These are phyloP conservation scores for Dinocampus coccinellae DNA, from an alignment of 2,888 invertebrate genomes.

Conservation along the genomic window DNA sequence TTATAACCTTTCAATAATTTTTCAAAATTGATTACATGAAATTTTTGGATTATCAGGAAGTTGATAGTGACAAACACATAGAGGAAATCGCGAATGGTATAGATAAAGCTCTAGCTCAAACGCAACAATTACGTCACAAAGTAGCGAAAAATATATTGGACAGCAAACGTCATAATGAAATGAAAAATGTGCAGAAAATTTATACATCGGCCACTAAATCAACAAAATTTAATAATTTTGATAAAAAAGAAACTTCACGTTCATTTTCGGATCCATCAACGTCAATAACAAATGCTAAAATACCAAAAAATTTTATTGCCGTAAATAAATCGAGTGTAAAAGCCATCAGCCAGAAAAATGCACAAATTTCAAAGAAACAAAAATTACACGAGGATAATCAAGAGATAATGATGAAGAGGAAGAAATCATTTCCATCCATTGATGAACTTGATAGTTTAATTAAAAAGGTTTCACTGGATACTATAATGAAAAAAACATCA, in stretches of 20 bases:
- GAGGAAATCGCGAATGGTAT: constrained; percentile 60
- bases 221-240: neutral
- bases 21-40: constrained; percentile 14
- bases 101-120: constrained; percentile 54
- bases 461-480: constrained; percentile 48
- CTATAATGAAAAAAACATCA: constrained; percentile 37
- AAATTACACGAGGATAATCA: neutral
- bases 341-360: constrained; percentile 18
- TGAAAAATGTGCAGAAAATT: constrained; percentile 45
- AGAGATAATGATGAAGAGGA: neutral
- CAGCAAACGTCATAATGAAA: constrained; percentile 44
- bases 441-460: constrained; percentile 54
- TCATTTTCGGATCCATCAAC: constrained; percentile 29
- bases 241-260: neutral
- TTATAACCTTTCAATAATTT: neutral
- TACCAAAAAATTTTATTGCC: constrained; percentile 43
- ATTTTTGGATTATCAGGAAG: constrained; percentile 32
- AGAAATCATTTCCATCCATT: constrained; percentile 44
- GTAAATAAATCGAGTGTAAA: constrained; percentile 42
- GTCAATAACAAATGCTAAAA: constrained; percentile 17
- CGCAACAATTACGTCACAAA: constrained; percentile 60
- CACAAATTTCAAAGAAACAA: constrained; percentile 17
- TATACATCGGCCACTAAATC: constrained; percentile 36
- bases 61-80: constrained; percentile 43
- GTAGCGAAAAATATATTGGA: constrained; percentile 50